Conservation (phyloP, 2,888 invertebrate species). For the Dendrolimus pini region DNA sequence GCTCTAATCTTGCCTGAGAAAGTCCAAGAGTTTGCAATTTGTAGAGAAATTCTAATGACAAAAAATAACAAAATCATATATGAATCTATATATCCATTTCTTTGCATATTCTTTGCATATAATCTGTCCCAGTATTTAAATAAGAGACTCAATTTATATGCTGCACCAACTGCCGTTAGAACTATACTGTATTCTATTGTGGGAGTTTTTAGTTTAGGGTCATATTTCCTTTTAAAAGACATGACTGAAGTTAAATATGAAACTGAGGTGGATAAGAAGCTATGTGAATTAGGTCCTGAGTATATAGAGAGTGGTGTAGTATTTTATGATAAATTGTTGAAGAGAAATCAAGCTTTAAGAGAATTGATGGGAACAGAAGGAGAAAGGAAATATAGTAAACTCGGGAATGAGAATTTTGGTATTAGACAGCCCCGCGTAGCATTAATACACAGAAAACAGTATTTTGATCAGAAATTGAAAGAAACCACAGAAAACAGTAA, state of each 20-base stretch:
- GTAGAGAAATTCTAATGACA: conserved; percentile 81
- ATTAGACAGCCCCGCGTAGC: conserved; percentile 81
- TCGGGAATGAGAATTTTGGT: conserved; percentile 83
- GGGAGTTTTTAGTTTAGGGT: conserved; percentile 72
- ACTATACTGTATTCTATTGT: conserved; percentile 70
- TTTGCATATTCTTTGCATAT: conserved; percentile 68
- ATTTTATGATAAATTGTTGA: conserved; percentile 84
- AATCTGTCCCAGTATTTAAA: conserved; percentile 71
- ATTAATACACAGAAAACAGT: conserved; percentile 79
- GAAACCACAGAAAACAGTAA: conserved; percentile 21
- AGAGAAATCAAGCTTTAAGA: conserved; percentile 84
- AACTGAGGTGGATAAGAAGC: conserved; percentile 75
- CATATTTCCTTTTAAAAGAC: conserved; percentile 82
- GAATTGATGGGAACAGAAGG: conserved; percentile 80
- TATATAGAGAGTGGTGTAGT: conserved; percentile 85
- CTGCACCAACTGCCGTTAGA: conserved; percentile 65
- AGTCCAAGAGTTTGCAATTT: conserved; percentile 88
- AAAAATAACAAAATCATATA: conserved; percentile 76
- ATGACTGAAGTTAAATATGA: conserved; percentile 79
- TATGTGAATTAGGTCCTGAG: conserved; percentile 77
- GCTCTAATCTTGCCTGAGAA: conserved; percentile 85
- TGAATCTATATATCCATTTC: conserved; percentile 72
- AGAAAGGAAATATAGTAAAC: conserved; percentile 76
- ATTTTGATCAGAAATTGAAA: conserved; percentile 76
- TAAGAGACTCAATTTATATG: conserved; percentile 69